Evolutionary conservation across 1,140 invertebrate genomes (phyloP), one percentile per base, ranked within the genome.

Genomic region (Drosophila ananassae): DNA sequence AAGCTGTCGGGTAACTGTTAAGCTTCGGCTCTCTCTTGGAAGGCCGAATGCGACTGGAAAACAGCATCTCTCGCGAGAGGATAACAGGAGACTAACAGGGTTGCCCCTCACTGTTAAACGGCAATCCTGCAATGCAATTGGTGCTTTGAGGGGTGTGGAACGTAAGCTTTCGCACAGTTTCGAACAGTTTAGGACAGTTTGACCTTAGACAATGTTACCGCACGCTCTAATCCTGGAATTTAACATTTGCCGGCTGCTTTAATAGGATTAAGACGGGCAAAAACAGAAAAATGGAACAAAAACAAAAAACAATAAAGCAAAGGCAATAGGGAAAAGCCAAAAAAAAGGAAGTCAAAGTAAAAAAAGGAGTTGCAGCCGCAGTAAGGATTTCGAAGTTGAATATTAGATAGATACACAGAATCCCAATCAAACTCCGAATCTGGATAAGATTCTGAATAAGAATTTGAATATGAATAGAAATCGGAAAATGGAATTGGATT

Each of bases 201-300:
- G 67, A 69, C 67, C 67, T 69, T 69, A 69, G 32, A 8, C 64
- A 69, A 69, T 69, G 67, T 69, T 69, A 57, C 25, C 69, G 67
- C 67, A 57, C 24, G 47, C 41, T 32, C 41, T 67, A 68, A 68
- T 67, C 67, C 64, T 69, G 67, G 66, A 69, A 67, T 52, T 64
- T 67, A 67, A 67, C 63, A 67, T 64, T 66, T 51, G 63, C 66
- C 44, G 54, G 25, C 62, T 50, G n/a, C 32, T 57, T 68, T 57
- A 69, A 69, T 66, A 53, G 67, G 67, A 69, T 69, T 69, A 69
- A 69, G 64, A 57, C 41, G 46, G 17, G 21, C 51, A 22, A 37
- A 12, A 10, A 32, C n/a, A 37, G 28, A 22, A 32, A 17, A 44
- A 21, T 34, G 8, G 32, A 34, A 41, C 12, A 41, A 44, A 44